Conservation (phyloP, 2,888 invertebrate species). For the Dryococelus australis region DNA sequence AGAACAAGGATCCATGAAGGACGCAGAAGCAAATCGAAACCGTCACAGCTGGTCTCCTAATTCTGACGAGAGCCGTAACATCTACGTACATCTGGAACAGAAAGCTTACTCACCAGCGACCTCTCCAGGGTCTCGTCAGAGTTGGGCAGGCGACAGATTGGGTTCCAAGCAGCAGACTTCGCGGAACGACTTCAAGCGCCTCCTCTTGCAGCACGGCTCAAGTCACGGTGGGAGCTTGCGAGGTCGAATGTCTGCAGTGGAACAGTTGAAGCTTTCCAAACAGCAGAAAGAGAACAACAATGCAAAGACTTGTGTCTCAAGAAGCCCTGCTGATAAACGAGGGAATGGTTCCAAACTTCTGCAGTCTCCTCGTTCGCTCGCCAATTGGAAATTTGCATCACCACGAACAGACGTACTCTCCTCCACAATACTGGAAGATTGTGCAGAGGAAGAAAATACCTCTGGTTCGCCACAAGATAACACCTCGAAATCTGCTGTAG, state of each 20-base stretch:
- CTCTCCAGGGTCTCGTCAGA: slow-evolving; percentile 57
- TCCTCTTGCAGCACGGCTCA: slow-evolving; percentile 76
- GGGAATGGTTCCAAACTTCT: slow-evolving; percentile 59
- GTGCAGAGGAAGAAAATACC: slow-evolving; percentile 78
- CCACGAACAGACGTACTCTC: slow-evolving; percentile 85
- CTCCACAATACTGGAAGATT: slow-evolving; percentile 84
- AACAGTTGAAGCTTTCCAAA: slow-evolving; percentile 73
- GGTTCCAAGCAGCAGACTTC: slow-evolving; percentile 71
- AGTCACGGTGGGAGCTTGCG: slow-evolving; percentile 45
- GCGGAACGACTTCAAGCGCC: slow-evolving; percentile 82
- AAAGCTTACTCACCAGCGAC: slow-evolving; percentile 27
- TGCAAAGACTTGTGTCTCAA: slow-evolving; percentile 58
- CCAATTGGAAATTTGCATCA: slow-evolving; percentile 73
- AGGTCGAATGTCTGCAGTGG: slow-evolving; percentile 76
- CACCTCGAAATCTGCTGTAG: neutral
- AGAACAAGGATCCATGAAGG: slow-evolving; percentile 52
- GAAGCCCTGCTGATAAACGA: slow-evolving; percentile 72
- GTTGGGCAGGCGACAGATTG: slow-evolving; percentile 57
- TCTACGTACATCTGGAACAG: slow-evolving; percentile 37
- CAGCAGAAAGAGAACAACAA: slow-evolving; percentile 51
- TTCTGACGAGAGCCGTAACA: slow-evolving; percentile 46
- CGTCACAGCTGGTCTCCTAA: slow-evolving; percentile 72
- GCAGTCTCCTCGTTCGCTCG: slow-evolving; percentile 65
- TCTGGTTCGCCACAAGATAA: slow-evolving; percentile 46
- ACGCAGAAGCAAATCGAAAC: slow-evolving; percentile 51